Conservation (phyloP, 2,888 invertebrate species). For the Tipula helvola region DNA sequence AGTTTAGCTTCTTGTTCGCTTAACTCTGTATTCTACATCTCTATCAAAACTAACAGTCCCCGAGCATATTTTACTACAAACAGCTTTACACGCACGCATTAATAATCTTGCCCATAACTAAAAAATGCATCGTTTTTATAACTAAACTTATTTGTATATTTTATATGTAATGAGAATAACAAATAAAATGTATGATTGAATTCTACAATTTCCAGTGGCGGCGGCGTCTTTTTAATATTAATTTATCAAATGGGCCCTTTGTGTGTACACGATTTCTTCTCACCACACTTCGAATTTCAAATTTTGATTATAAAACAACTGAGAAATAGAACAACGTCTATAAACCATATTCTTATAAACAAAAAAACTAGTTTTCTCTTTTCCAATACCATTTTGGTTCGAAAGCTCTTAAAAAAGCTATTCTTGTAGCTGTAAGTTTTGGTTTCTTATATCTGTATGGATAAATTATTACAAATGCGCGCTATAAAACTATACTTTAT, state of each 20-base stretch:
- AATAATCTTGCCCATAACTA: not conserved
- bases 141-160: not conserved
- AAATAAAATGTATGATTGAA: not conserved
- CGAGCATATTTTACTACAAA: too few species aligned
- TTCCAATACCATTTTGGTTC: not conserved
- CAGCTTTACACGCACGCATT: not conserved
- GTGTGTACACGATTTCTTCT: not conserved
- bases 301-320: not conserved
- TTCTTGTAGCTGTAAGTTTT: not conserved
- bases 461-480: not conserved
- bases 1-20: too few species aligned
- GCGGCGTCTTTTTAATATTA: not conserved
- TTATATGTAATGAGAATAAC: not conserved
- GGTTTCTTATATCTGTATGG: not conserved
- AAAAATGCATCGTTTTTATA: not conserved
- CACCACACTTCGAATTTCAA: not conserved
- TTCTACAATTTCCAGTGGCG: not conserved
- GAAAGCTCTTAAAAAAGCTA: not conserved
- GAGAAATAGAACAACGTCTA: not conserved
- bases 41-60: too few species aligned
- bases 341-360: not conserved
- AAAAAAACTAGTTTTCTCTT: not conserved
- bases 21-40: too few species aligned
- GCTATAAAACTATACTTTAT: not conserved
- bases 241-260: not conserved